Evolutionary conservation across 2,888 invertebrate species (phyloP).

Genomic region (Zaprionus bogoriensis): DNA sequence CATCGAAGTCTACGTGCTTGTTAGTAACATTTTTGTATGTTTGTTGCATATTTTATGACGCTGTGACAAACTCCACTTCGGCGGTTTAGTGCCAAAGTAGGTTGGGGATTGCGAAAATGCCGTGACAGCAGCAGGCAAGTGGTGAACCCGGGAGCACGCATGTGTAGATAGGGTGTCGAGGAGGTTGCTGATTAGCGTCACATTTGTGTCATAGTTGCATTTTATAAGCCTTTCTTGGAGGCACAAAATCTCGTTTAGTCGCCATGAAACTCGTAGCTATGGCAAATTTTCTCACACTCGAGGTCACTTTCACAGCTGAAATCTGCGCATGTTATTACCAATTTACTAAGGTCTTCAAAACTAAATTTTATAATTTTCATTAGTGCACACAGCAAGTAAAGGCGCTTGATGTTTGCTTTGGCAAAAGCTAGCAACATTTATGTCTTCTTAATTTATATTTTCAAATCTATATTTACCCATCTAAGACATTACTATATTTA

Average conservation of each 20-base stretch:
- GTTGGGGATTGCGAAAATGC: neutral
- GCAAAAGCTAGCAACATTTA: no score
- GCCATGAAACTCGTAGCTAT: constrained; percentile 13
- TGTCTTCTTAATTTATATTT: no score
- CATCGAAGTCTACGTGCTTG: constrained; percentile 27
- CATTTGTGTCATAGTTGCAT: constrained; percentile 46
- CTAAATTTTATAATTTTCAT: no score
- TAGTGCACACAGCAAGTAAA: no score
- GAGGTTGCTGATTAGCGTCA: constrained; percentile 57
- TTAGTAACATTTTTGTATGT: constrained; percentile 50
- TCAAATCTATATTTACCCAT: no score
- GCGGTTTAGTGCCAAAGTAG: constrained; percentile 9
- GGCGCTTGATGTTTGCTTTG: no score
- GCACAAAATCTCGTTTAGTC: constrained; percentile 14
- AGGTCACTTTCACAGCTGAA: no score
- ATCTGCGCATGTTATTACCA: no score
- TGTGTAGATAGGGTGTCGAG: neutral
- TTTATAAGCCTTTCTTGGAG: constrained; percentile 29
- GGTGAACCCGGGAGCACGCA: no score
- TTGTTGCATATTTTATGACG: constrained; percentile 69
- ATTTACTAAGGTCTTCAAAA: no score
- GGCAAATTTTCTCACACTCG: constrained; percentile 40
- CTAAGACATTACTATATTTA: no score
- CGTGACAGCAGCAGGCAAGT: neutral
- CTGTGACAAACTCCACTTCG: constrained; percentile 33